Conservation (phyloP, 2,113 vertebrate genomes). For the Megaptera novaeangliae region DNA sequence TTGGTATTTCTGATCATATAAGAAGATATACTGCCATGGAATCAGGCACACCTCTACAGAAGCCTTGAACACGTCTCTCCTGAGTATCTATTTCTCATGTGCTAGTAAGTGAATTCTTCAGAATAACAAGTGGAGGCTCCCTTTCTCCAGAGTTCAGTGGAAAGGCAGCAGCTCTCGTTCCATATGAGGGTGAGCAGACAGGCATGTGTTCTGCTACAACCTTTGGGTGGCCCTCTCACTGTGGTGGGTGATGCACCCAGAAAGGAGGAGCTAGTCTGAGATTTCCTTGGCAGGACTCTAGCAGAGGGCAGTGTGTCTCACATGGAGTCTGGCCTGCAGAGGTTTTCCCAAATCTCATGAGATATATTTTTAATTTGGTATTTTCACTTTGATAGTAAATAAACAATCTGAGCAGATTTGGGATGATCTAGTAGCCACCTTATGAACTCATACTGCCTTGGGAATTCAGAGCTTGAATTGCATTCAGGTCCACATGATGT, state of each 20-base stretch:
- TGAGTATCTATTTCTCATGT: neutral
- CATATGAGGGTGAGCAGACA: neutral
- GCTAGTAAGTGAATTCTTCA: neutral
- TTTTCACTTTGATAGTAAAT: neutral
- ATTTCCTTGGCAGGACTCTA: neutral
- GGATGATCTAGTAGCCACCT: neutral
- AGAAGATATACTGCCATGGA: neutral
- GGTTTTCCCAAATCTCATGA: neutral
- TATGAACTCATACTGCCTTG: neutral
- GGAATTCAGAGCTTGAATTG: neutral
- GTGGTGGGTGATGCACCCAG: neutral
- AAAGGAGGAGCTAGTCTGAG: neutral
- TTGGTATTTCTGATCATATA: neutral
- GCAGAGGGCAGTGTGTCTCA: neutral
- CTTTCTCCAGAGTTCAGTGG: neutral
- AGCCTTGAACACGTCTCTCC: neutral
- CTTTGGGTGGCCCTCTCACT: neutral
- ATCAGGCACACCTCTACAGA: too few relatives aligned
- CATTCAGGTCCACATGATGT: neutral
- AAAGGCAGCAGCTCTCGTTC: neutral
- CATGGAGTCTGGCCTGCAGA: neutral
- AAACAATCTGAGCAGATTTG: neutral
- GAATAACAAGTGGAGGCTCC: neutral
- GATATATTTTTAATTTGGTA: neutral
- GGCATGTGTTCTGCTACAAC: neutral